These are phyloP conservation scores for Diuraphis noxia DNA, from an alignment of 1,140 invertebrate species.

Conservation along the genomic window DNA sequence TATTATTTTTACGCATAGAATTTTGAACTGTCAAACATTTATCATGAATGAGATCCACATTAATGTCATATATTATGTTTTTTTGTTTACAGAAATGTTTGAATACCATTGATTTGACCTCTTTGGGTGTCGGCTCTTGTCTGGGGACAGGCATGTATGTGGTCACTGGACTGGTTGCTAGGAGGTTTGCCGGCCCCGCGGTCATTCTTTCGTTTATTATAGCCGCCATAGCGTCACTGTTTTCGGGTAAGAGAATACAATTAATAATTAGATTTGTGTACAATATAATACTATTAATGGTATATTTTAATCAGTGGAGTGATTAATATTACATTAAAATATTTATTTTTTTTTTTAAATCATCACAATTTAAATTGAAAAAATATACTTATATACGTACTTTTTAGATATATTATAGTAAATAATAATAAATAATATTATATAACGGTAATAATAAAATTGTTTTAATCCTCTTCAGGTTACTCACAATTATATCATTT, in stretches of 20 bases:
- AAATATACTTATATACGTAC: no score
- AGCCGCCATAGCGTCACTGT: conserved; percentile 85
- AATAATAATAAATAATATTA: no score
- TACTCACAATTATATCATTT: background rate
- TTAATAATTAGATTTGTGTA: background rate
- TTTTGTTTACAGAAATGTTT: conserved; percentile 78
- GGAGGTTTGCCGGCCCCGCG: conserved; percentile 82
- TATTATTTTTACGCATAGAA: background rate
- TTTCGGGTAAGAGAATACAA: conserved; percentile 71
- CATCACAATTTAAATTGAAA: background rate
- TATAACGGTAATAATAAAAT: no score
- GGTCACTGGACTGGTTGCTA: conserved; percentile 86
- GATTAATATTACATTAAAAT: no score
- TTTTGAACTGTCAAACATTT: background rate
- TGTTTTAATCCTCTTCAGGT: background rate
- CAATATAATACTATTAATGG: background rate
- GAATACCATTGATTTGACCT: conserved; percentile 85
- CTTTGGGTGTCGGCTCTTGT: conserved; percentile 88
- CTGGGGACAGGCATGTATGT: conserved; percentile 93
- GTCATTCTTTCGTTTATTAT: conserved; percentile 88
- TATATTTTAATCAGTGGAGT: background rate
- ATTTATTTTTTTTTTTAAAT: no score
- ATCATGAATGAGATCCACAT: no score
- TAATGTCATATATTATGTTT: background rate
- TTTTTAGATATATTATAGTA: background rate